These are phyloP conservation scores for Alviniconcha marisindica DNA, from an alignment of 1,140 invertebrate species.

Conservation along the genomic window DNA sequence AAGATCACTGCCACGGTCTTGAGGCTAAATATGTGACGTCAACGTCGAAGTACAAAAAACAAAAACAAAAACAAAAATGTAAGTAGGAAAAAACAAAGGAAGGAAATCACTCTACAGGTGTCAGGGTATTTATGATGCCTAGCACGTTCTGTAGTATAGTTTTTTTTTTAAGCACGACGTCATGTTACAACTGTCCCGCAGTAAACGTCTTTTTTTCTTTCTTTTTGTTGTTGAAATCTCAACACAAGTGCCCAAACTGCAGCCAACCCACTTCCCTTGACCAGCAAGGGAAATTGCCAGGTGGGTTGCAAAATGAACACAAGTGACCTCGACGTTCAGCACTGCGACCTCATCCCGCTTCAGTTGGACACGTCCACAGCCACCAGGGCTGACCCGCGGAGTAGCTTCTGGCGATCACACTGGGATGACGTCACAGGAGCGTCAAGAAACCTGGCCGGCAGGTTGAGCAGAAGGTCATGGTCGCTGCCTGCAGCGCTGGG, in stretches of 20 bases:
- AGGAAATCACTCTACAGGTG: too few relatives aligned
- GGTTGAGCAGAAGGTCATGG: slow-evolving; percentile 7
- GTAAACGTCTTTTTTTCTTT: slow-evolving; percentile 7
- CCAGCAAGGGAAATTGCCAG: too few relatives aligned
- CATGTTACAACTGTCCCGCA: slow-evolving; percentile 29
- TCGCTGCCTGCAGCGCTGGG: slow-evolving; percentile 35
- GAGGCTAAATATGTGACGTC: too few relatives aligned
- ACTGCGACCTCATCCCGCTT: neutral
- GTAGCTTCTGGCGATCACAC: neutral
- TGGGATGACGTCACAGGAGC: neutral
- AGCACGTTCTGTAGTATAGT: too few relatives aligned
- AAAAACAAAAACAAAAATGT: neutral
- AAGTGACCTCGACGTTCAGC: neutral
- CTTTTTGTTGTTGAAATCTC: neutral
- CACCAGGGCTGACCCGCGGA: neutral
- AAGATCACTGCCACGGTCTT: too few relatives aligned
- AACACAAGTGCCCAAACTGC: too few relatives aligned
- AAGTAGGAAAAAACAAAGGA: too few relatives aligned
- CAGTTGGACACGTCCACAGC: neutral
- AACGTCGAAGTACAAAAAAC: neutral
- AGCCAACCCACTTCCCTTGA: neutral
- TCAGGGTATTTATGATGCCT: too few relatives aligned
- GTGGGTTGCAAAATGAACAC: too few relatives aligned
- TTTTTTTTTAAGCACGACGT: neutral
- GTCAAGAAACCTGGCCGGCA: slow-evolving; percentile 37